A percentile compares a stretch with the other conserved stretches of the same genome.
phyloP scores from a whole-genome alignment of 2,113 vertebrate species.

The Prunella fulvescens region DNA sequence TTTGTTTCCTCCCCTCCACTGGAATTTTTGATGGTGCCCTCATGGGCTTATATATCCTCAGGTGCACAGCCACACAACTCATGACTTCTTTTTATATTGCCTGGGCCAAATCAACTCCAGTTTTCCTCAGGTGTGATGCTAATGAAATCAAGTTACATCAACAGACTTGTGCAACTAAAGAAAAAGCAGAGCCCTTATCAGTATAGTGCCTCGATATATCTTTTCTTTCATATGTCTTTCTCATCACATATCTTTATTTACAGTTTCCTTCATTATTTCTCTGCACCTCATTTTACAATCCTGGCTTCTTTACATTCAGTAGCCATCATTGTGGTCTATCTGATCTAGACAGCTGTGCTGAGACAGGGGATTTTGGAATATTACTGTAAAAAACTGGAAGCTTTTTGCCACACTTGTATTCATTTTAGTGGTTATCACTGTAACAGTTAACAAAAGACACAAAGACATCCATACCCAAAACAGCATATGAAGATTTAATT shows the following conservation, averaged over 20 bases:
- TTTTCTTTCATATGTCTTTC: neutral
- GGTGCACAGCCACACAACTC: neutral
- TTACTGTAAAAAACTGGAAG: conserved; percentile 15
- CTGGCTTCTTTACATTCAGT: conserved; percentile 13
- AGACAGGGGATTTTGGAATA: conserved; percentile 46
- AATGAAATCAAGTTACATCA: neutral
- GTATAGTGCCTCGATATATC: neutral
- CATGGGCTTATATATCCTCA: neutral
- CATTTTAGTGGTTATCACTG: conserved; percentile 62
- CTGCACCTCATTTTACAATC: neutral
- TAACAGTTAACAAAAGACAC: conserved; percentile 67
- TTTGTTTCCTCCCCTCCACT: neutral
- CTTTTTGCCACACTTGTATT: conserved; percentile 51
- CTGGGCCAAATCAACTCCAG: neutral
- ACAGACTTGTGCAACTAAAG: neutral
- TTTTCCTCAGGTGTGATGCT: neutral
- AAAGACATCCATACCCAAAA: conserved; percentile 61
- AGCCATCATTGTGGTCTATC: conserved; percentile 13
- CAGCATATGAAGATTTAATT: conserved; percentile 59
- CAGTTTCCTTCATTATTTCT: neutral
- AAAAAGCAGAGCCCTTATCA: conserved; percentile 16
- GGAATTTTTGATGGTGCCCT: neutral
- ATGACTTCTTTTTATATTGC: neutral
- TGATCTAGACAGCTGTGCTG: conserved; percentile 32
- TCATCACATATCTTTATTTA: neutral